These are phyloP conservation scores for Bimastos eiseni DNA, from an alignment of 2,888 invertebrate genomes.

Conservation along the genomic window DNA sequence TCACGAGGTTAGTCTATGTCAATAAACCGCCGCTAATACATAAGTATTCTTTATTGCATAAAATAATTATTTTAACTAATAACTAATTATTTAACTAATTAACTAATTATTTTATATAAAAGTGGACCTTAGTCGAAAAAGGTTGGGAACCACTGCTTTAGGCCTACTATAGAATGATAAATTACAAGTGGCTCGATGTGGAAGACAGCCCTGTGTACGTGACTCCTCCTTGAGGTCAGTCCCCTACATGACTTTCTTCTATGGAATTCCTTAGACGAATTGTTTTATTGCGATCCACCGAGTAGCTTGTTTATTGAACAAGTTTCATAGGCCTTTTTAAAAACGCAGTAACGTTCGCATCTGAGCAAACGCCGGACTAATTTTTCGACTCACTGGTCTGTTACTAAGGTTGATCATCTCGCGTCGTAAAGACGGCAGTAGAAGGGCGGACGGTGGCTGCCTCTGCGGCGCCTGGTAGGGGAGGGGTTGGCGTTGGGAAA, in stretches of 20 bases:
- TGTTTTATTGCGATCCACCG: neutral
- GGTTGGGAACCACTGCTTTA: too few relatives aligned
- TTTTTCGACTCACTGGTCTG: constrained; percentile 25
- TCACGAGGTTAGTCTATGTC: too few relatives aligned
- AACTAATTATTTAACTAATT: too few relatives aligned
- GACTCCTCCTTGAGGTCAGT: neutral
- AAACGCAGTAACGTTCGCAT: neutral
- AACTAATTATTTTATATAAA: too few relatives aligned
- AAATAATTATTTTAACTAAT: too few relatives aligned
- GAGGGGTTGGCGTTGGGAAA: neutral
- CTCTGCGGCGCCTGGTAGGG: neutral
- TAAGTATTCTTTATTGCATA: too few relatives aligned
- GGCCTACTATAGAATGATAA: too few relatives aligned
- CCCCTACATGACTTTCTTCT: neutral
- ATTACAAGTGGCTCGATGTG: neutral
- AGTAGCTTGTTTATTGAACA: neutral
- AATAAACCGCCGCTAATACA: too few relatives aligned
- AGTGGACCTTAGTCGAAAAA: too few relatives aligned
- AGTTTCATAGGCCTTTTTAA: constrained; percentile 1
- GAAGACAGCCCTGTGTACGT: neutral
- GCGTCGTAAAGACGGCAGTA: constrained; percentile 7
- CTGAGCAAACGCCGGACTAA: constrained; percentile 7
- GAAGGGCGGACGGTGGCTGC: neutral
- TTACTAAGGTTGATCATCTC: constrained; percentile 24
- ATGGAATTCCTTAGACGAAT: neutral